Base-by-base conservation (phyloP, 2,113 vertebrate genomes). In the Cynocephalus volans region DNA sequence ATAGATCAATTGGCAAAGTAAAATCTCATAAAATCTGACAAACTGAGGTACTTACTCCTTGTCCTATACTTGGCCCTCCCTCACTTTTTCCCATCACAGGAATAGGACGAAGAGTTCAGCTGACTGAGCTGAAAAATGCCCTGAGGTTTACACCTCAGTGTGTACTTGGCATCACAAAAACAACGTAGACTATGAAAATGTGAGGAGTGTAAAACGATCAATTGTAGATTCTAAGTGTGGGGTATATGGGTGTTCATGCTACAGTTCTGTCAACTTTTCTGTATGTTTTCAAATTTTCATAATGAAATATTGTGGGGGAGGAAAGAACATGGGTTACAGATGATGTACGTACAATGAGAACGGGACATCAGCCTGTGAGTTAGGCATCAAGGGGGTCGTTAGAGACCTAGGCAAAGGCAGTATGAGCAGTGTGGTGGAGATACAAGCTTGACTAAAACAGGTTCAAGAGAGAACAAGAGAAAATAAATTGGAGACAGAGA, bases 21-120 rank as follows among this genome's bases (percentile, higher is more conserved):
- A 4, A 1, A 41, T 17, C 21, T 14, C 45, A 8, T 33, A 64
- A 79, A 79, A n/a, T 54, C 48, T 56, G 56, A 52, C 21, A n/a
- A 6, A 17, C 2, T 12, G 10, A 24, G 15, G 24, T 14, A 26
- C 15, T 45, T n/a, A 6, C 9, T 8, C 62, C 24, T 17, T 1
- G 0, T 24, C 21, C 33, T 23, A 13, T 1, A 23, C 4, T 17
- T n/a, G 23, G 9, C 12, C 26, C 31, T 64, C 50, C 85, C 11
- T 58, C 14, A 17, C 76, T 65, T 72, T 76, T 8, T 13, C 50
- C 15, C 54, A 70, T 60, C 82, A 10, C 31, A 82, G 52, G 19
- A 0, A 6, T 8, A 67, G 62, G 56, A 52, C 3, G 4, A 45
- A 50, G 45, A 33, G 26, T 50, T 70, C 24, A 17, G 26, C 45